Base-by-base conservation (phyloP, 1,140 invertebrate genomes). In the Leptonema lineaticorne region DNA sequence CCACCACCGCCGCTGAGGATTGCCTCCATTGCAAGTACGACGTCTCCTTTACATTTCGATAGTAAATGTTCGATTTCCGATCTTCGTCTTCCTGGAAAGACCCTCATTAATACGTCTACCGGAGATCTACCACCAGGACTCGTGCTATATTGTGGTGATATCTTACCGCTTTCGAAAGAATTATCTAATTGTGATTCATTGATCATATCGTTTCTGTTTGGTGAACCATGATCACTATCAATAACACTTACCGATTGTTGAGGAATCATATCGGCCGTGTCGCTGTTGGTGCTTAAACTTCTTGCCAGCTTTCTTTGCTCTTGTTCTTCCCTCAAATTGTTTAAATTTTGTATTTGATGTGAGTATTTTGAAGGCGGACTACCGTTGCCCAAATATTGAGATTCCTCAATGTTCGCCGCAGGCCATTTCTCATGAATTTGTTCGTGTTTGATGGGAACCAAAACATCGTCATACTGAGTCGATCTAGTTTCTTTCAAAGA, bases 11-110 rank as follows among this genome's bases (percentile, higher is more conserved):
- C 88, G 73, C 88, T 88, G 14, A 93, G 83, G 84, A 94, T 87
- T 53, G 92, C 87, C 76, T 97, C 94, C 86, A 97, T 96, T 0
- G 94, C 92, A 73, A 93, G 90, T 0, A 96, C 87, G 0, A 95
- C 90, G 76, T 96, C 93, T 0, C 94, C 93, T 79, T 89, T 87
- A 75, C 85, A 90, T 76, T 89, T 83, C 80, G 88, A 81, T 81
- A 96, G 82, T 50, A 93, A 85, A 5, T 89, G 85, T 77, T 96
- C 93, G 0, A 96, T 90, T 69, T 95, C 92, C 22, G 86, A 86
- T 26, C 92, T 84, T 73, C 93, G 88, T 73, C 92, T 88, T 69
- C 89, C 88, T 0, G 94, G 94, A 77, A 96, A 97, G 0, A 96
- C 92, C 69, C 85, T 82, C 53, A 80, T 78, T 4, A 83, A 71